Conservation (phyloP, 2,888 invertebrate genomes). For the Xanthostigma xanthostigma region DNA sequence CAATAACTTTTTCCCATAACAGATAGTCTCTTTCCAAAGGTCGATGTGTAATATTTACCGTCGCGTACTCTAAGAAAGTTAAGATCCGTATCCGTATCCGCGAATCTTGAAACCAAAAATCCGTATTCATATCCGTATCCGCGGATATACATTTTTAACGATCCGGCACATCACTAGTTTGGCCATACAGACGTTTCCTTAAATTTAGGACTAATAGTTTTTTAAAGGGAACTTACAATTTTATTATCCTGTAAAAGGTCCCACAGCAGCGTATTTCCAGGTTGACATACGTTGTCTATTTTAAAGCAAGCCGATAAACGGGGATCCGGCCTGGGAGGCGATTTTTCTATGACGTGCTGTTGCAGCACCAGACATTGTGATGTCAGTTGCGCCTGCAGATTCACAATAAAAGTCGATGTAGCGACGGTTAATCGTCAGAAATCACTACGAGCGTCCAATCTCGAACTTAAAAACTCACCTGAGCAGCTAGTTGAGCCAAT, state of each 20-base stretch:
- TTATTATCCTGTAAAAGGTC: constrained; percentile 84
- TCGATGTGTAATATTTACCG: too few species aligned
- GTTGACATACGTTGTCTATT: constrained; percentile 60
- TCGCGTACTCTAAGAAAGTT: too few species aligned
- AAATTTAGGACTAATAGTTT: too few species aligned
- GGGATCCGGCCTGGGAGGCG: constrained; percentile 26
- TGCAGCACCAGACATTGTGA: constrained; percentile 24
- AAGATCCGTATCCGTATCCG: too few species aligned
- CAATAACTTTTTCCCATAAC: too few species aligned
- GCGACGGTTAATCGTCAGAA: constrained; percentile 25
- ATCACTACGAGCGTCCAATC: too few species aligned
- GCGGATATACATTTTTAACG: too few species aligned
- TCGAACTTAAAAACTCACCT: constrained; percentile 26
- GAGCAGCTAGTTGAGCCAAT: constrained; percentile 58
- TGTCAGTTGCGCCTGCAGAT: constrained; percentile 21
- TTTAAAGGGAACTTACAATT: constrained; percentile 43
- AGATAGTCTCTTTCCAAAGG: too few species aligned
- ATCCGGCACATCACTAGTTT: too few species aligned
- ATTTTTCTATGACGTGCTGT: constrained; percentile 24
- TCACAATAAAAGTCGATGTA: constrained; percentile 8
- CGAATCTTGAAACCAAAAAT: too few species aligned
- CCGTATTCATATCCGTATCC: too few species aligned
- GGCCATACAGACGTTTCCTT: too few species aligned
- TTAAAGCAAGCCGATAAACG: constrained; percentile 28
- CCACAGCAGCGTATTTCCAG: constrained; percentile 87